phyloP scores from a whole-genome alignment of 2,113 vertebrate genomes.

The Vombatus ursinus region DNA sequence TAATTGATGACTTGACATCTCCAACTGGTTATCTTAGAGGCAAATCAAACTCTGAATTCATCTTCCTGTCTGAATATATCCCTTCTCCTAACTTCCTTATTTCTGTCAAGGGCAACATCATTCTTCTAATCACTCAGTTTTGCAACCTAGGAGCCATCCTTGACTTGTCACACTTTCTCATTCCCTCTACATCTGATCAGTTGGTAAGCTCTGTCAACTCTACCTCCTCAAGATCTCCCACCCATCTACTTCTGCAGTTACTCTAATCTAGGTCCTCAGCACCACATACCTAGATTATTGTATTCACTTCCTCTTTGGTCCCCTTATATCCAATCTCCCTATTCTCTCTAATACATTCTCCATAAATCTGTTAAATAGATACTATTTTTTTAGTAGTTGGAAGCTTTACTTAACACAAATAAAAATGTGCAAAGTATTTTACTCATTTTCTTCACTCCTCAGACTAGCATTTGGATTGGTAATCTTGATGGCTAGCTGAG shows the following conservation, averaged over 20 bases:
- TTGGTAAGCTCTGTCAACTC: background rate
- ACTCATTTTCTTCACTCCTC: no score
- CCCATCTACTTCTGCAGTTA: background rate
- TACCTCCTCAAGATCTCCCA: background rate
- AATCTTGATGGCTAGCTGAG: no score
- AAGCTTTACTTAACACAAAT: no score
- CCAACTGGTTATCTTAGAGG: background rate
- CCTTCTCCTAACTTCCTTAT: background rate
- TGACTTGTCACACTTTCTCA: background rate
- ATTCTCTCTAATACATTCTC: background rate
- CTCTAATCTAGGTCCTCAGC: background rate
- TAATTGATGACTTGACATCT: background rate
- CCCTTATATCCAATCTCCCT: background rate
- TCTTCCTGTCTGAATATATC: background rate
- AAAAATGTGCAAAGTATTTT: no score
- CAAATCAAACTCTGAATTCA: background rate
- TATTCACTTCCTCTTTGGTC: background rate
- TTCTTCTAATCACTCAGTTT: background rate
- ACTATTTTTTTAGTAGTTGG: no score
- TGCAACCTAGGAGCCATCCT: background rate
- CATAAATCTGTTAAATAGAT: background rate
- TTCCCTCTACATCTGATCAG: background rate
- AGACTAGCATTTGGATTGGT: no score
- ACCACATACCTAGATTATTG: background rate
- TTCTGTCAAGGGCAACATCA: background rate